Conservation (phyloP, 2,797 vertebrate species). For the Thalassophryne amazonica region DNA sequence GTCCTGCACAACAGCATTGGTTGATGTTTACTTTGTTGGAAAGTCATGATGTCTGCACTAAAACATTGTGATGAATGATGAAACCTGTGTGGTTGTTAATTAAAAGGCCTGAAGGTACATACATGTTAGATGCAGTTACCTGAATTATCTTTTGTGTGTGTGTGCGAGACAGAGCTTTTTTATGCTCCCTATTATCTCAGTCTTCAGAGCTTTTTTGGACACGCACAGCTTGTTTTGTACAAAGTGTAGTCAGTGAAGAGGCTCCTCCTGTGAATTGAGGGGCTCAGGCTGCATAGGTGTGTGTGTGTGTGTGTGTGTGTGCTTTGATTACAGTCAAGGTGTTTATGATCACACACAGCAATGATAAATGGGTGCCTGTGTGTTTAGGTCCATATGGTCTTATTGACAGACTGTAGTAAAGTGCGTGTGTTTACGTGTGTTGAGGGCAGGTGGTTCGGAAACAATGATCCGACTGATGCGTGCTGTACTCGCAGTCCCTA, state of each 20-base stretch:
- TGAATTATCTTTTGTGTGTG: constrained; percentile 66
- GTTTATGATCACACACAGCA: constrained; percentile 61
- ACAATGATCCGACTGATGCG: constrained; percentile 5
- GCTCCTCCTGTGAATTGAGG: constrained; percentile 53
- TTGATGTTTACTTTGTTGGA: no score
- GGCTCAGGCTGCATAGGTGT: constrained; percentile 26
- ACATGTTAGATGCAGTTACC: no score
- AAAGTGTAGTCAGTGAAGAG: constrained; percentile 65
- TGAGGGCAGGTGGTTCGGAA: constrained; percentile 21
- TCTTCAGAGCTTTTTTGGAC: constrained; percentile 69
- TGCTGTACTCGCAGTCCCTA: constrained; percentile 28
- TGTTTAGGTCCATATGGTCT: constrained; percentile 49
- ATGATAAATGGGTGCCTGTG: constrained; percentile 55
- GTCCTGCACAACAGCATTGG: not conserved
- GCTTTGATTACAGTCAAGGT: constrained; percentile 45
- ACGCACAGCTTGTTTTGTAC: constrained; percentile 17
- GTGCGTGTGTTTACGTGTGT: constrained; percentile 9
- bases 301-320: constrained; percentile 26
- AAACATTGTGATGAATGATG: no score
- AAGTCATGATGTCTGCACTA: no score
- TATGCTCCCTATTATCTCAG: constrained; percentile 65
- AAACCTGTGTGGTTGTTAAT: no score
- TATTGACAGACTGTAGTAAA: constrained; percentile 30
- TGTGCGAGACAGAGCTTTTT: constrained; percentile 62
- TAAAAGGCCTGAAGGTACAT: constrained; percentile 60